Conservation (phyloP, 2,797 vertebrate genomes). For the Thamnophis elegans region DNA sequence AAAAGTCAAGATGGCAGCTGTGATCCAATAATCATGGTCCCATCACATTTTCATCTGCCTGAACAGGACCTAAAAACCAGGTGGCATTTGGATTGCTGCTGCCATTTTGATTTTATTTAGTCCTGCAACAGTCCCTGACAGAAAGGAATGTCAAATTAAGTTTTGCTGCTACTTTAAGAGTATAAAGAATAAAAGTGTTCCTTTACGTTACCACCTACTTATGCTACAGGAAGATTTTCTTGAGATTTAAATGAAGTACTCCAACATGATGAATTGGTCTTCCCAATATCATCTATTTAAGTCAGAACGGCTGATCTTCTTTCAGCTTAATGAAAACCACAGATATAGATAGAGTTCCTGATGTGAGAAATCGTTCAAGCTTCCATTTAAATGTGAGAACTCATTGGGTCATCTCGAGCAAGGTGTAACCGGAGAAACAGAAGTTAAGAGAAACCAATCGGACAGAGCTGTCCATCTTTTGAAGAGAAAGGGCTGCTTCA, state of each 20-base stretch:
- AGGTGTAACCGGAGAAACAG: neutral
- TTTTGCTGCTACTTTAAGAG: neutral
- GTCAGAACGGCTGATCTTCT: neutral
- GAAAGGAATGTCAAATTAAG: neutral
- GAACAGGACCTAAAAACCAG: neutral
- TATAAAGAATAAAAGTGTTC: neutral
- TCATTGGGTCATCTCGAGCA: neutral
- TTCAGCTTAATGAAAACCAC: neutral
- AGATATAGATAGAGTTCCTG: neutral
- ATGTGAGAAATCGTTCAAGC: neutral
- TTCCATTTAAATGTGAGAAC: neutral
- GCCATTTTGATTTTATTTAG: neutral
- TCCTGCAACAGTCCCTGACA: neutral
- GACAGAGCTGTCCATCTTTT: neutral
- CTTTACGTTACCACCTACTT: neutral
- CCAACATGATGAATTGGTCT: neutral
- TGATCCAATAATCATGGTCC: neutral
- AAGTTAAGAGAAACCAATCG: neutral
- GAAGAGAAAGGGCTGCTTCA: neutral
- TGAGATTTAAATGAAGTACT: neutral
- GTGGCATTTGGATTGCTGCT: neutral
- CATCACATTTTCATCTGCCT: neutral
- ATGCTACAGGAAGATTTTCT: neutral
- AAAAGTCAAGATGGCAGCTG: neutral
- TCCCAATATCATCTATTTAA: neutral